Base-by-base conservation (phyloP, 2,113 vertebrate species). In the Notarius lentiginosus region DNA sequence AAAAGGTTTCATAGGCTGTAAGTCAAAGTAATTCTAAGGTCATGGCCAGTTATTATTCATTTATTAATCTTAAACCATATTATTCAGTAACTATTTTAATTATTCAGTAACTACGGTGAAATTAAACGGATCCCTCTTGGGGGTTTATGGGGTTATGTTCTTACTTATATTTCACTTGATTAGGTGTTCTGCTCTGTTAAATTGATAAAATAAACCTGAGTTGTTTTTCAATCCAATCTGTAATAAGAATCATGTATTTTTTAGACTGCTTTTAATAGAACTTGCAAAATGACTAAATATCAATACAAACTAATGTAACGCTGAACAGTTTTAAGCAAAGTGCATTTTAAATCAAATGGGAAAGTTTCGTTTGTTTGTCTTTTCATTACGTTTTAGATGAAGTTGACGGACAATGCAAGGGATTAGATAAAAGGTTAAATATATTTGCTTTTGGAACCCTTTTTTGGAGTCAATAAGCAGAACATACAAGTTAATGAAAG, bases 81-180 rank as follows among this genome's bases (percentile, higher is more conserved):
- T 80, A 80, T 41, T 80, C 15, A 80, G 56, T 80, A 60, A 60
- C 79, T 60, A 7, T 41, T 60, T 41, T 17, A 80, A 80, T 80
- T 80, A 60, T 80, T 80, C 10, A 80, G 56, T 80, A 80, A 80
- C 79, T 60, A 80, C 55, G 12, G 79, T 80, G 79, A 80, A 80
- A 80, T 27, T 41, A 41, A 60, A n/a, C n/a, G 6, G 12, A 58
- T 60, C 30, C 30, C 55, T 60, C 8, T 34, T 22, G 8, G 4
- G 17, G 27, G 79, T 60, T 60, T 22, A 27, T 27, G 7, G 30
- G 24, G 24, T 79, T 56, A 18, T 60, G 55, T 41, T 80, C 18
- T 60, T 30, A 22, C 27, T 80, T 22, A 60, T 80, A 30, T 60
- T 60, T 80, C 56, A 80, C 79, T 76, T 51, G 47, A 76, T 76